phyloP scores from a whole-genome alignment of 2,797 vertebrate species.

The Characodon lateralis region DNA sequence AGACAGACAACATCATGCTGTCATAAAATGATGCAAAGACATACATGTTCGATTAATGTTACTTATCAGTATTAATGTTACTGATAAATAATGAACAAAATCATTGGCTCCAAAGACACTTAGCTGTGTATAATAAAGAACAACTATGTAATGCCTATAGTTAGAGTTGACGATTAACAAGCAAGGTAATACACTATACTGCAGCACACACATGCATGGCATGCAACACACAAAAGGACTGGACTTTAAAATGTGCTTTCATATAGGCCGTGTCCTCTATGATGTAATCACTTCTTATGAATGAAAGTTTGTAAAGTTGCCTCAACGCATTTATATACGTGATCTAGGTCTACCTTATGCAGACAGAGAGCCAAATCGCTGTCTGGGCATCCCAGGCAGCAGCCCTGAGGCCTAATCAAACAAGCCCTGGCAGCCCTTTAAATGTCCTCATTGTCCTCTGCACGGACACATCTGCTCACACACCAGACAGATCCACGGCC shows the following conservation, averaged over 20 bases:
- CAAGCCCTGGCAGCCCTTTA: neutral
- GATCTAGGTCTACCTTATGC: no score
- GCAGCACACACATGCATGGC: neutral
- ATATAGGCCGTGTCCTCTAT: neutral
- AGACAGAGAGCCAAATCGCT: no score
- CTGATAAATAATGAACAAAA: neutral
- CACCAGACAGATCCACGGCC: neutral
- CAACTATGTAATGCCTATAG: neutral
- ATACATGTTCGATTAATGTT: no score
- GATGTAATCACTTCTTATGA: no score
- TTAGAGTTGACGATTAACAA: neutral
- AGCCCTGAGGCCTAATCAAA: neutral
- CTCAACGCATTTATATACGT: no score
- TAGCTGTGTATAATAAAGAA: neutral
- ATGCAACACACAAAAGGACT: neutral
- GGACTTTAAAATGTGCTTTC: neutral
- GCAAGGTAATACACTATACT: neutral
- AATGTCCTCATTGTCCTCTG: conserved; percentile 8
- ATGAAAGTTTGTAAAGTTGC: no score
- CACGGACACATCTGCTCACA: neutral
- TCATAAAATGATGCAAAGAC: neutral
- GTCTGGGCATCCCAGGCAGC: neutral
- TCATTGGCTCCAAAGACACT: neutral
- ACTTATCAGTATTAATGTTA: no score
- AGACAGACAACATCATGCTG: neutral